Base-by-base conservation (phyloP, 2,797 vertebrate species). In the Pantherophis alleghaniensis region DNA sequence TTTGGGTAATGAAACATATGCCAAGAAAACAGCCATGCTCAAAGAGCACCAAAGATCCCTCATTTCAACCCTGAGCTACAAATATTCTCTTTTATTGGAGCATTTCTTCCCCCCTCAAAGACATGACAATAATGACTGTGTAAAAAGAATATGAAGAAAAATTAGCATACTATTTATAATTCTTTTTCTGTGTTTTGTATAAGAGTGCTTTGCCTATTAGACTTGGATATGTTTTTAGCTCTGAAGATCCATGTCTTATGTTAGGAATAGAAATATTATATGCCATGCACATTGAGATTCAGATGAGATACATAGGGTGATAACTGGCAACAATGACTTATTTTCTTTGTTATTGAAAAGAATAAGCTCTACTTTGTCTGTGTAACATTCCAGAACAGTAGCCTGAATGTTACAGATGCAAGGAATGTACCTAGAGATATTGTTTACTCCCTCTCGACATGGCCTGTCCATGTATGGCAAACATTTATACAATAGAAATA, bases 281-380 rank as follows among this genome's bases (percentile, higher is more conserved):
- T 24, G 32, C n/a, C 2, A 0, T 86, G 89, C 47, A 92, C 14
- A 26, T 47, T 14, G 60, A 87, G 55, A 90, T 88, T n/a, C 51
- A n/a, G 37, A 74, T 60, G 57, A 47, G 91, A 88, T 69, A 42
- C 16, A 91, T 63, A 55, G 59, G 37, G 90, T 86, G 10, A 59
- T 63, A 51, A 69, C 20, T 51, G 57, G 51, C 42, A 89, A 86
- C 91, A 92, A 92, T 57, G 28, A 11, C 89, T 66, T 83, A 57
- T 66, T 92, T 92, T 94, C 66, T 89, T 18, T 53, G 22, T 92
- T 91, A 56, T 60, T 28, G 87, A 88, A 86, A 92, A 92, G 91
- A 92, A 94, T 94, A 92, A 92, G 87, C 59, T 90, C 90, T 63
- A 60, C 93, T 94, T 94, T 94, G 91, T 92, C 90, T 91, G 26